Base-by-base conservation (phyloP, 2,113 vertebrate species). In the Felis chaus region DNA sequence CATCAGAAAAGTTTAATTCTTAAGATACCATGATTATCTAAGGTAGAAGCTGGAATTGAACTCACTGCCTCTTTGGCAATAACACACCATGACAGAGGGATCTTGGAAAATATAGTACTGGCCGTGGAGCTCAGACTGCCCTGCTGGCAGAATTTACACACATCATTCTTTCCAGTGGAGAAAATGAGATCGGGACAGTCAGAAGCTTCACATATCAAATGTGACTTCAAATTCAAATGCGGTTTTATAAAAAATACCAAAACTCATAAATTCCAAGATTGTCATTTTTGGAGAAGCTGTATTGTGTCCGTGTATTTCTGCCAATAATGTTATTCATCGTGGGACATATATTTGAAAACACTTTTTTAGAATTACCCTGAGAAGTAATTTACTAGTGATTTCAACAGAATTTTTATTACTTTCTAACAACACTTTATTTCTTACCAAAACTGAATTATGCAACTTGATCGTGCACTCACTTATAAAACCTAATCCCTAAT, bases 81-180 rank as follows among this genome's bases (percentile, higher is more conserved):
- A 55, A 81, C 41, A 53, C 31, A 13, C 1, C 14, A n/a, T 39
- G 50, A 63, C 91, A 84, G 81, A 55, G 53, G 50, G 76, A 50
- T 12, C 48, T 73, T 84, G 94, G 90, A 74, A 74, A 74, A 33
- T 36, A 31, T 4, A 48, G 82, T 25, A 6, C 41, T 41, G 25
- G 45, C 78, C 25, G 0, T 33, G 61, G 36, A 66, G 69, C 65
- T 93, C 53, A 33, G 76, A 89, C 89, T 48, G 16, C 29, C 41
- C 33, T n/a, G 27, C 41, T 73, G 94, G 93, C 82, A 48, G 61
- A 80, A 21, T 73, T 86, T 8, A 57, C 7, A 48, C 33, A 3
- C 23, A 11, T 69, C 87, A 92, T 97, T 97, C 90, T 97, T 96
- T 97, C 96, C 92, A 78, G 33, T 48, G 80, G 92, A 94, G 85